Percentiles rank a stretch among this genome's conserved stretches.
Conservation (phyloP, 2,888 invertebrate species). For the Chorisops tibialis region DNA sequence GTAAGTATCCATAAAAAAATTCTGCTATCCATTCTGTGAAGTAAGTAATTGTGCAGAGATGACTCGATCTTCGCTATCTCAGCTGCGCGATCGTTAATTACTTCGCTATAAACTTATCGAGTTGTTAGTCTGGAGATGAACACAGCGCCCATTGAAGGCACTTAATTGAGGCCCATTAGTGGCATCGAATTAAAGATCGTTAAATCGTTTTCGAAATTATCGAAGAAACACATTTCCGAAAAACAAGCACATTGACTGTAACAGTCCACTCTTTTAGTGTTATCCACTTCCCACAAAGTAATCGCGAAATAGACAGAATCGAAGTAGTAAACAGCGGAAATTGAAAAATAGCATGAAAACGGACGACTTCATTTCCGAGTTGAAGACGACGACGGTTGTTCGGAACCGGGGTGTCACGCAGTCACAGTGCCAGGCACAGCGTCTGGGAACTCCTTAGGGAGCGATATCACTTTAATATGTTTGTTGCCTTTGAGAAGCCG, state of each 20-base stretch:
- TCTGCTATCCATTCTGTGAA: not conserved
- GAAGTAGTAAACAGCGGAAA: slow-evolving; percentile 3
- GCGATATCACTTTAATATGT: not conserved
- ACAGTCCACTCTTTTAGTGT: too few species aligned
- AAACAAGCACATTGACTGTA: too few species aligned
- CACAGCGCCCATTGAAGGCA: not conserved
- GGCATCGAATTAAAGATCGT: slow-evolving; percentile 13
- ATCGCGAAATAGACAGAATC: slow-evolving; percentile 2
- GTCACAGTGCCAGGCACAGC: not conserved
- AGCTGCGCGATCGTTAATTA: too few species aligned
- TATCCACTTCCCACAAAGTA: slow-evolving; percentile 12
- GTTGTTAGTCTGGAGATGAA: too few species aligned
- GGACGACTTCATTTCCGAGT: slow-evolving; percentile 13
- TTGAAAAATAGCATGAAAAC: slow-evolving; percentile 11
- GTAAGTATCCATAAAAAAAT: slow-evolving; percentile 1
- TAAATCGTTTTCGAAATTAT: not conserved
- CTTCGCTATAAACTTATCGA: too few species aligned
- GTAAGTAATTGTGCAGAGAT: too few species aligned
- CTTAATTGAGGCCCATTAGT: slow-evolving; percentile 9
- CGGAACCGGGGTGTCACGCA: slow-evolving; percentile 13
- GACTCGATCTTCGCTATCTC: too few species aligned
- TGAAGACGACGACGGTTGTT: not conserved
- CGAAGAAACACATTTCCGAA: slow-evolving; percentile 1
- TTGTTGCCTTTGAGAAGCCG: not conserved
- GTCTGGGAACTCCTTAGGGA: not conserved